A percentile compares a stretch with the other conserved stretches of the same genome.
These are phyloP conservation scores for Arenaria interpres DNA, from an alignment of 2,113 vertebrate genomes.

Conservation along the genomic window DNA sequence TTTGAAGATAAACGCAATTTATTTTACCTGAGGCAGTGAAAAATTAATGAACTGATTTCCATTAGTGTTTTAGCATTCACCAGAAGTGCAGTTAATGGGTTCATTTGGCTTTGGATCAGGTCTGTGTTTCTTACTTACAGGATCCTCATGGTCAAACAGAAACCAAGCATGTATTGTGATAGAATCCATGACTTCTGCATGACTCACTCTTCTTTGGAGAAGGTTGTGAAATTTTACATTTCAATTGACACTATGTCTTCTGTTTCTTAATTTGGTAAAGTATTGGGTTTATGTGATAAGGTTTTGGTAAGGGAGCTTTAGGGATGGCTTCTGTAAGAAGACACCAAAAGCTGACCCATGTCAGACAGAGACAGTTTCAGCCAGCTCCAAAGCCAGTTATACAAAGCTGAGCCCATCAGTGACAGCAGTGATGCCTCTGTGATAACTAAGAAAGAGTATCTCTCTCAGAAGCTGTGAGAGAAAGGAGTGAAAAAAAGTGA, in stretches of 20 bases:
- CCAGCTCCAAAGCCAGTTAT: background rate
- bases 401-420: background rate
- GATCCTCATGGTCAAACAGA: background rate
- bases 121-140: background rate
- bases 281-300: background rate
- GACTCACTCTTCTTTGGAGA: background rate
- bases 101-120: background rate
- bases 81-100: background rate
- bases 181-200: background rate
- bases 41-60: background rate
- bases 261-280: background rate
- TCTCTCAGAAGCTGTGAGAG: background rate
- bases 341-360: background rate
- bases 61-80: background rate
- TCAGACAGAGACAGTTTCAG: background rate
- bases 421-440: background rate
- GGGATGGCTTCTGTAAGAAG: background rate
- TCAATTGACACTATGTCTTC: background rate
- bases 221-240: background rate
- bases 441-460: background rate
- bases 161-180: background rate
- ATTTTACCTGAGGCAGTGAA: background rate
- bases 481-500: background rate
- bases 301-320: background rate
- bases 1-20: background rate